Base-by-base conservation (phyloP, 64 coral and sea anemone species). In the Stylophora pistillata region DNA sequence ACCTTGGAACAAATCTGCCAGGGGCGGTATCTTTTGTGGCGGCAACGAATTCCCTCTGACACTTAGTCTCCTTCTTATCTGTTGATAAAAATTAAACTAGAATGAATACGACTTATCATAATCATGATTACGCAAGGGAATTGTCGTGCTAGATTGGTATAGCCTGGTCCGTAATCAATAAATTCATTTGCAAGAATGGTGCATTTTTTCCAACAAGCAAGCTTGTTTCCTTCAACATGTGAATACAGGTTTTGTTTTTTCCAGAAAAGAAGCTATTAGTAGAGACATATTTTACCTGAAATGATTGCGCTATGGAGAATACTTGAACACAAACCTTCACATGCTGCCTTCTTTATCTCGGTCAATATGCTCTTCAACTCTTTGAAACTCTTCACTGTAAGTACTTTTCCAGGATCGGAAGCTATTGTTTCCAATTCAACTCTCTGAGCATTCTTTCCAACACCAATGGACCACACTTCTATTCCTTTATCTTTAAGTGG, bases 401-500 rank as follows among this genome's bases (percentile, higher is more conserved):
- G 61, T 10, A 76, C 27, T 30, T 91, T 91, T 18, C 64, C 52
- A 69, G 82, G 90, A 72, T 86, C 82, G 1, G 81, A 65, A 47
- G 90, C 82, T 53, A 91, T 26, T 30, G 53, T 57, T 23, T 58
- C 20, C 53, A 91, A 81, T 14, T 91, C 90, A 7, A 15, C 16
- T 60, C 25, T 74, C 61, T 84, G 86, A 0, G 33, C 90, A 21
- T 53, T 57, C 32, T 78, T 69, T 30, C 94, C 94, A 18, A 95
- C 58, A 12, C 89, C 89, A 15, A 95, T 55, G 4, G 94, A 77
- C 78, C 90, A 88, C 61, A 95, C 66, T 0, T 82, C 52, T 53
- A 95, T 86, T 26, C 89, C 89, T 26, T 92, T 95, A 63, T 92
- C 86, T n/a, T 95, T 92, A 10, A 95, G 86, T 1, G 85, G 85